These are phyloP conservation scores for Lucifuga dentata DNA, from an alignment of 2,113 vertebrate genomes.

Conservation along the genomic window DNA sequence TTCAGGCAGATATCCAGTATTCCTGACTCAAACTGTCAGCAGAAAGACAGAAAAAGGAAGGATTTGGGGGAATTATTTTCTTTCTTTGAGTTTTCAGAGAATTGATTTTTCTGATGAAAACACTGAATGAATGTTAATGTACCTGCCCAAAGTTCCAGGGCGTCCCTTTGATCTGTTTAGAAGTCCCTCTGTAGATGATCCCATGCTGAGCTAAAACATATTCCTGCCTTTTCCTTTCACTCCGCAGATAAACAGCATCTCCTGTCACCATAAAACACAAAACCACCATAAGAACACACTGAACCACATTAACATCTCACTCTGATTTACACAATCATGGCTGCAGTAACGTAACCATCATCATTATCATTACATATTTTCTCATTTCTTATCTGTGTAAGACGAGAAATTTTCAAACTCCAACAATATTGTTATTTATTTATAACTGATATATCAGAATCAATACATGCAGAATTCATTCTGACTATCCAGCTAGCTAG, in stretches of 20 bases:
- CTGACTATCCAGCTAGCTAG: no score
- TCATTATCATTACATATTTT: no score
- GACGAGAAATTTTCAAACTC: no score
- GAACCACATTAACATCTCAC: no score
- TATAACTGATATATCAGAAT: no score
- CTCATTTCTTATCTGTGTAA: no score
- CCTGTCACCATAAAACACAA: slow-evolving; percentile 69
- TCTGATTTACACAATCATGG: no score
- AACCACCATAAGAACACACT: not conserved
- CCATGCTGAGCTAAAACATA: slow-evolving; percentile 89
- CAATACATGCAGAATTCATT: no score
- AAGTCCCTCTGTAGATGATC: slow-evolving; percentile 85
- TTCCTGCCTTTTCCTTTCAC: slow-evolving; percentile 79
- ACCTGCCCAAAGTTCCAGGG: slow-evolving; percentile 95
- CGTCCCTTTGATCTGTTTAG: slow-evolving; percentile 73
- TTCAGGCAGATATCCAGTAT: slow-evolving; percentile 86
- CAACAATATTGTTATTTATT: no score
- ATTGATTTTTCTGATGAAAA: no score
- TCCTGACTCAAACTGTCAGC: slow-evolving; percentile 85
- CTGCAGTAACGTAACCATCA: no score
- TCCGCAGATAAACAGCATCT: slow-evolving; percentile 85
- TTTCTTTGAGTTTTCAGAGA: no score
- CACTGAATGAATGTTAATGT: not conserved
- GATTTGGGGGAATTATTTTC: not conserved
- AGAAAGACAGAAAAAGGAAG: not conserved